These are phyloP conservation scores for Eudyptes chrysolophus DNA, from an alignment of 2,113 vertebrate species.

Conservation along the genomic window DNA sequence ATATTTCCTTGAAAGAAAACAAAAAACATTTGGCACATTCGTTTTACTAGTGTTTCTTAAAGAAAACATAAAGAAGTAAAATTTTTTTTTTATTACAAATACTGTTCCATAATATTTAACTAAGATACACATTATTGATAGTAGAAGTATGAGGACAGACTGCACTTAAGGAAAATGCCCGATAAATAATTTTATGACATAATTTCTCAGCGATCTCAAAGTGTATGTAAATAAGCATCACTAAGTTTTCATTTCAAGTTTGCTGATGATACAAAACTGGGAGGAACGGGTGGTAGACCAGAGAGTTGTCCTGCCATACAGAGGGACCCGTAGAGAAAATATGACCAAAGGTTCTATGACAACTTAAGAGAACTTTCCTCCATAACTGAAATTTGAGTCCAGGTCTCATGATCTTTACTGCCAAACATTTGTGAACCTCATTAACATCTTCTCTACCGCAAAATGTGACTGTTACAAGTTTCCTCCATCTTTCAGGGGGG, in stretches of 20 bases:
- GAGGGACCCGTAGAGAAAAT: not conserved
- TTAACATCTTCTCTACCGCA: not conserved
- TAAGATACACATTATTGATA: not conserved
- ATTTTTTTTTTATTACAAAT: not conserved
- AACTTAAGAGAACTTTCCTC: not conserved
- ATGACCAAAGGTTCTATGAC: accelerated
- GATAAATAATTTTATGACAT: not conserved
- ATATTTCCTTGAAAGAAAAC: conserved; percentile 80
- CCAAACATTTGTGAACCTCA: not conserved
- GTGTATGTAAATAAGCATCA: not conserved
- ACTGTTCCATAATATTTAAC: not conserved
- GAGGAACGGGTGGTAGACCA: not conserved
- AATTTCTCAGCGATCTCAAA: not conserved
- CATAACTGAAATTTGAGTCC: not conserved
- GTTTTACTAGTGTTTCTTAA: not conserved
- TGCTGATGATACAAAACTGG: not conserved
- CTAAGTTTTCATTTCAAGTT: not conserved
- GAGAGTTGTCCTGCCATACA: not conserved
- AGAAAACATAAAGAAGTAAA: not conserved
- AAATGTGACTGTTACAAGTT: not conserved
- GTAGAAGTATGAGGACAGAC: not conserved
- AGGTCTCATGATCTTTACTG: not conserved
- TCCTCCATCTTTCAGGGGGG: not conserved
- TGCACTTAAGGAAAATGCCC: not conserved
- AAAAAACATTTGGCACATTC: not conserved